These are phyloP conservation scores for Drosophila orosa DNA, from an alignment of 1,140 invertebrate species.

Conservation along the genomic window DNA sequence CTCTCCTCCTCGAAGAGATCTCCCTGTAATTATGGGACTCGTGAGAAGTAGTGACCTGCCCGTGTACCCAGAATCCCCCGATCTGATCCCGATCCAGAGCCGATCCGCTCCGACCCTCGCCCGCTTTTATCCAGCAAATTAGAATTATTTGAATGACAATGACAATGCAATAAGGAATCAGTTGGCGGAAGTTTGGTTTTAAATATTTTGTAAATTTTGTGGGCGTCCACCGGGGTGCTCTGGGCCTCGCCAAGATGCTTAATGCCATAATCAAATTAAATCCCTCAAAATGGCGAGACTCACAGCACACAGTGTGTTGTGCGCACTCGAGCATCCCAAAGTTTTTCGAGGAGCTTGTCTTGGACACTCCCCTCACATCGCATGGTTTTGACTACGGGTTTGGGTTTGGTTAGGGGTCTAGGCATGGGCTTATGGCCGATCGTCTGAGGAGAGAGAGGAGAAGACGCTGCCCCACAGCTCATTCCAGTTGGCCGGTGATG, in stretches of 20 bases:
- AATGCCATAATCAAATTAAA: conserved; percentile 45
- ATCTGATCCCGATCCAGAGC: conserved; percentile 39
- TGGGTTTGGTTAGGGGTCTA: not conserved
- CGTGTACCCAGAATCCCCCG: conserved; percentile 30
- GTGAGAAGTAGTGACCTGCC: conserved; percentile 62
- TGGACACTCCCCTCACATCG: conserved; percentile 71
- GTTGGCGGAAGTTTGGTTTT: conserved; percentile 78
- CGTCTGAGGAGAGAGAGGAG: not conserved
- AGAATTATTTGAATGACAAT: conserved; percentile 66
- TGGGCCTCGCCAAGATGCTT: conserved; percentile 17
- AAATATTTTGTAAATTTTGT: conserved; percentile 83
- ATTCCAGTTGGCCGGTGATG: conserved; percentile 80
- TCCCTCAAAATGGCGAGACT: conserved; percentile 61
- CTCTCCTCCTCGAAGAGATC: conserved; percentile 41
- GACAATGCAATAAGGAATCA: conserved; percentile 46
- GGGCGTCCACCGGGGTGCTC: conserved; percentile 56
- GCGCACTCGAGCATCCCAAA: conserved; percentile 63
- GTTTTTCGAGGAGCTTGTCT: conserved; percentile 48
- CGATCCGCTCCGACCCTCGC: conserved; percentile 18
- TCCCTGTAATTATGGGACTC: conserved; percentile 55
- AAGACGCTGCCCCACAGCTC: conserved; percentile 50
- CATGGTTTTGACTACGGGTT: not conserved
- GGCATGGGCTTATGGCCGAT: conserved; percentile 1
- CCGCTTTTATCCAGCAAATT: conserved; percentile 46
- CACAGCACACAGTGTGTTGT: conserved; percentile 40